These are phyloP conservation scores for Molossus molossus DNA, from an alignment of 2,797 vertebrate species.

Conservation along the genomic window DNA sequence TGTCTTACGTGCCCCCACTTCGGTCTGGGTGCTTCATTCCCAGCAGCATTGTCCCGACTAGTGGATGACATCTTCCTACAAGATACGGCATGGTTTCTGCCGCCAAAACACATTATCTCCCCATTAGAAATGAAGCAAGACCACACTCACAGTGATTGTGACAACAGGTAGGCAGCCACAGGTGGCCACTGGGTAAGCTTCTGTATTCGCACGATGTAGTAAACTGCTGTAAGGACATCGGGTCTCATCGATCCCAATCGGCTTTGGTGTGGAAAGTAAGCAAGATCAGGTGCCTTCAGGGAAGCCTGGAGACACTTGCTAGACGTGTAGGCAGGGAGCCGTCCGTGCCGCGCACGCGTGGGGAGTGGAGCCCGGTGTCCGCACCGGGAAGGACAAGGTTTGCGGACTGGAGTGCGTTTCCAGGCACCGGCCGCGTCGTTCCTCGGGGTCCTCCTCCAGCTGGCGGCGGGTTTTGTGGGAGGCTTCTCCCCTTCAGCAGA, in stretches of 20 bases:
- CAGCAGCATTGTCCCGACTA: neutral
- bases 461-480: constrained; percentile 2
- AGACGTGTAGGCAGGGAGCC: neutral
- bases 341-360: neutral
- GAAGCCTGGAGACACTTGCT: neutral
- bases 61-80: neutral
- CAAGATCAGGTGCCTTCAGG: constrained; percentile 5
- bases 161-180: neutral
- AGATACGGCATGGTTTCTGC: neutral
- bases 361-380: constrained; percentile 11
- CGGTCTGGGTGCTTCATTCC: neutral
- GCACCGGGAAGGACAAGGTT: neutral
- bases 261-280: neutral
- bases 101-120: neutral
- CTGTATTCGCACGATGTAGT: neutral
- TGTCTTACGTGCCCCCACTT: accelerated
- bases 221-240: neutral
- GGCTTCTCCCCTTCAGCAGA: neutral
- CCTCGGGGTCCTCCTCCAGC: neutral
- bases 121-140: neutral
- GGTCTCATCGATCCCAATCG: neutral
- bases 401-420: neutral
- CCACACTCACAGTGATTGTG: neutral
- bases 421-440: neutral
- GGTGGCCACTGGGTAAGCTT: neutral